phyloP scores from a whole-genome alignment of 2,113 vertebrate species.

The Quiscalus mexicanus region DNA sequence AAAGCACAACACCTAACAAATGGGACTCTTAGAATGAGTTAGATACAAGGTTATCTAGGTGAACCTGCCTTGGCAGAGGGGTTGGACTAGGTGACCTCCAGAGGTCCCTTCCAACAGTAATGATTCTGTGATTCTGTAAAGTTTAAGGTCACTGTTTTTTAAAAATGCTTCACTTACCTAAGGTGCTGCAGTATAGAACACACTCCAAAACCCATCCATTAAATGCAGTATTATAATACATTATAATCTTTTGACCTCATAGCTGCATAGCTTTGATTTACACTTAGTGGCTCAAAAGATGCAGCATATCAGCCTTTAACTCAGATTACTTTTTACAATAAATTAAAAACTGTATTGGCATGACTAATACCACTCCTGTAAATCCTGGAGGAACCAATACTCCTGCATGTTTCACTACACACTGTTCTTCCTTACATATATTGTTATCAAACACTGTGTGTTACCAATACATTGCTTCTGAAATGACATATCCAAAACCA shows the following conservation, averaged over 20 bases:
- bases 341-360: not conserved
- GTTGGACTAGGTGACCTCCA: not conserved
- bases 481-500: not conserved
- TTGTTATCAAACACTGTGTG: not conserved
- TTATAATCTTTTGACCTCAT: not conserved
- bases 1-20: slow-evolving; percentile 25
- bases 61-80: not conserved
- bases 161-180: not conserved
- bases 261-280: not conserved
- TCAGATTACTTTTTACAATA: not conserved
- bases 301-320: not conserved
- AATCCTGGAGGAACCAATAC: not conserved
- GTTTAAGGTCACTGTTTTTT: not conserved
- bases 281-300: not conserved
- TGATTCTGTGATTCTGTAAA: not conserved
- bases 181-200: not conserved
- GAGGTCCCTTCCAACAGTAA: not conserved
- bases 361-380: not conserved
- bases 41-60: not conserved
- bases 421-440: not conserved
- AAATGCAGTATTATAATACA: not conserved
- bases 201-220: not conserved
- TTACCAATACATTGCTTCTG: not conserved
- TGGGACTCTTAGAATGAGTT: slow-evolving; percentile 5
- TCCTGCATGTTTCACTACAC: not conserved